These are phyloP conservation scores for Salminus brasiliensis DNA, from an alignment of 2,113 vertebrate genomes.

Conservation along the genomic window DNA sequence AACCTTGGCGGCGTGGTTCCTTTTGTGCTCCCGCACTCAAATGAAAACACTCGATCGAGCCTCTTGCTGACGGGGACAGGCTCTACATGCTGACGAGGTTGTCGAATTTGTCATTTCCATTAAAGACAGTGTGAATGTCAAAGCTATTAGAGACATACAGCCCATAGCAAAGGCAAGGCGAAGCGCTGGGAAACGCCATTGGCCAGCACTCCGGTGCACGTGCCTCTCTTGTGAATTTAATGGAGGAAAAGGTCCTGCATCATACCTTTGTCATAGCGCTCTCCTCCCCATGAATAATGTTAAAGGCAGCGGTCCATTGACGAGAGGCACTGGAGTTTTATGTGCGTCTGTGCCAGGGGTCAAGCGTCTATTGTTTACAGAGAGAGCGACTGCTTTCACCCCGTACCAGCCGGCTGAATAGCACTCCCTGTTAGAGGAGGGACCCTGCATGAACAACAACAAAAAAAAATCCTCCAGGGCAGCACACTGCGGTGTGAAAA, in stretches of 20 bases:
- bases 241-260: constrained; percentile 40
- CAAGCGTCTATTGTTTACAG: constrained; percentile 71
- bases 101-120: constrained; percentile 29
- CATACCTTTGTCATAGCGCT: constrained; percentile 51
- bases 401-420: constrained; percentile 49
- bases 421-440: constrained; percentile 41
- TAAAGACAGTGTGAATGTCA: constrained; percentile 39
- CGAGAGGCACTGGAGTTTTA: constrained; percentile 61
- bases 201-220: constrained; percentile 3
- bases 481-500: constrained; percentile 14
- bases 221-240: constrained; percentile 30
- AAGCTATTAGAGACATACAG: constrained; percentile 39
- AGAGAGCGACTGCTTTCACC: constrained; percentile 61
- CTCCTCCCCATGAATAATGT: constrained; percentile 64
- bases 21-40: not conserved
- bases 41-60: not conserved
- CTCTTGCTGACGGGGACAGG: not conserved
- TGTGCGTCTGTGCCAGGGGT: constrained; percentile 63
- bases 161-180: constrained; percentile 14
- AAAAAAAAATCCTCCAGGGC: constrained; percentile 42
- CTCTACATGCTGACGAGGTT: not conserved
- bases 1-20: not conserved
- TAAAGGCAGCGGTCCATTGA: constrained; percentile 57
- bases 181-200: constrained; percentile 2
- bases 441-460: constrained; percentile 42